Conservation (phyloP, 2,888 invertebrate genomes). For the Pecten maximus region DNA sequence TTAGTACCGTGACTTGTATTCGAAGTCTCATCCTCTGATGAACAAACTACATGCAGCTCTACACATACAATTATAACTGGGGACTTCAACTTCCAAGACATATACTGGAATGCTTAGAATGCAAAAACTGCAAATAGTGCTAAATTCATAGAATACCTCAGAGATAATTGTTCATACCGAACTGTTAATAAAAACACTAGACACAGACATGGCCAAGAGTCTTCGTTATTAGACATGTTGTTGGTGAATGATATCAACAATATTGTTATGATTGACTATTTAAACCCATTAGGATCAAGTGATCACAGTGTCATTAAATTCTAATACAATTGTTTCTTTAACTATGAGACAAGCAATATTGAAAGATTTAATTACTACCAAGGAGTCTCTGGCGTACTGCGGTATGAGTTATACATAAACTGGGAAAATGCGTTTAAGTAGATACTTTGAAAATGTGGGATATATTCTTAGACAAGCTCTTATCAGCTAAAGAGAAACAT, state of each 20-base stretch:
- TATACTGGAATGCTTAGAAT: no score
- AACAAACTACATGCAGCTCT: no score
- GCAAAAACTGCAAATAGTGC: no score
- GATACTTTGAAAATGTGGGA: no score
- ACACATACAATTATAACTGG: no score
- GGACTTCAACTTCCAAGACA: no score
- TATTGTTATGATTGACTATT: constrained; percentile 6
- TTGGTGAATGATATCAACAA: constrained; percentile 39
- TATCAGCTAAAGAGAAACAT: no score
- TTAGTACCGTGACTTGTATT: no score
- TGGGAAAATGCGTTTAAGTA: constrained; percentile 31
- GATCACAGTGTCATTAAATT: constrained; percentile 45
- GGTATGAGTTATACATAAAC: neutral
- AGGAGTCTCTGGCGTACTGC: constrained; percentile 41
- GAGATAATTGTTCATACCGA: no score
- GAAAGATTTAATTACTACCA: constrained; percentile 39
- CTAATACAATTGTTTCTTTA: constrained; percentile 22
- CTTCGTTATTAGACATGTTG: constrained; percentile 37
- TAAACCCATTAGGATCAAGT: constrained; percentile 47
- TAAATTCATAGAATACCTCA: no score
- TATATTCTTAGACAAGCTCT: no score
- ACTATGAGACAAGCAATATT: neutral
- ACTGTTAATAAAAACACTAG: neutral
- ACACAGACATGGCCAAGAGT: constrained; percentile 26
- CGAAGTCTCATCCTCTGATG: no score